Conservation (phyloP, 2,888 invertebrate genomes). For the Chaitophorus viminalis region DNA sequence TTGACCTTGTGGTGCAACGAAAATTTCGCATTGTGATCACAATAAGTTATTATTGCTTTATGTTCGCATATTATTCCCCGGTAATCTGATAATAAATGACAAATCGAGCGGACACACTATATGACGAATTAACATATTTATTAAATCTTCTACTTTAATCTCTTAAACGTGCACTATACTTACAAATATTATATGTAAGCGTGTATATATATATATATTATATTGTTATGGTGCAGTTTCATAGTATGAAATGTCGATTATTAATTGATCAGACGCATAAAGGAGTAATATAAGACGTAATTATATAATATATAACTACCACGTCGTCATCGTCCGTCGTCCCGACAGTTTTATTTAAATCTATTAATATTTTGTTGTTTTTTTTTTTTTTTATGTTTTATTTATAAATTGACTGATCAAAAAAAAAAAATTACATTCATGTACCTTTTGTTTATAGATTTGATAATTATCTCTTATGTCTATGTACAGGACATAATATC, state of each 20-base stretch:
- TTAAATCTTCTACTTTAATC: constrained; percentile 4
- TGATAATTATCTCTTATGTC: neutral
- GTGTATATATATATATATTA: neutral
- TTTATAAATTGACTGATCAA: neutral
- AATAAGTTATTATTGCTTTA: neutral
- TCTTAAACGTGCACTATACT: no score
- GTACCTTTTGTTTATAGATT: constrained; percentile 12
- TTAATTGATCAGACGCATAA: constrained; percentile 9
- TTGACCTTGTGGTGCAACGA: constrained; percentile 30
- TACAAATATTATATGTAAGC: no score
- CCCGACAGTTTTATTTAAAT: constrained; percentile 24
- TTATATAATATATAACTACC: neutral
- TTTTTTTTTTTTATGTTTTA: neutral
- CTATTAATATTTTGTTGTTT: neutral
- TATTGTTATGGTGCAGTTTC: neutral
- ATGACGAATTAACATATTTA: constrained; percentile 34
- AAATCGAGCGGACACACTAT: constrained; percentile 17
- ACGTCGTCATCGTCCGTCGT: neutral
- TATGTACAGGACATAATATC: no score
- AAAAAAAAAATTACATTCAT: neutral
- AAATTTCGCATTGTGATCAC: constrained; percentile 15
- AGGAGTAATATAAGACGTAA: constrained; percentile 11
- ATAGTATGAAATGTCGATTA: constrained; percentile 3
- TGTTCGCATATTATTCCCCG: neutral
- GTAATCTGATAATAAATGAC: constrained; percentile 54